A percentile compares a stretch with the other conserved stretches of the same genome.
phyloP scores from a whole-genome alignment of 1,140 invertebrate species.

The Lasioglossum albipes region DNA sequence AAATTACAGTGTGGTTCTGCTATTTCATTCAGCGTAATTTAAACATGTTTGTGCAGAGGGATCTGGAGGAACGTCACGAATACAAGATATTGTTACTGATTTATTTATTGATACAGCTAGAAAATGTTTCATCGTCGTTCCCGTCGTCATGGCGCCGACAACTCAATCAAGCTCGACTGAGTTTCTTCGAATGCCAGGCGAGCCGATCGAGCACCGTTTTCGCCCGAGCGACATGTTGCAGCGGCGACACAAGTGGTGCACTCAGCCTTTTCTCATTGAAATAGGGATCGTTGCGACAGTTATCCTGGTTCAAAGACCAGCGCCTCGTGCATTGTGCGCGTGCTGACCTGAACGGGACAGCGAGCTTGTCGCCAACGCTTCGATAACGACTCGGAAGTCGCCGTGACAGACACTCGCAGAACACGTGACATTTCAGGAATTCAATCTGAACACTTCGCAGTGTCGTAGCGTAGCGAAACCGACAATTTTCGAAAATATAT shows the following conservation, averaged over 20 bases:
- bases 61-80: no score
- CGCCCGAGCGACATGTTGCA: neutral
- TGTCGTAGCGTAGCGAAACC: no score
- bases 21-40: no score
- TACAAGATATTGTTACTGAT: no score
- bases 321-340: constrained; percentile 51
- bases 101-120: no score
- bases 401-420: neutral
- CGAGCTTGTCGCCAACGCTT: constrained; percentile 56
- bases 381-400: constrained; percentile 17
- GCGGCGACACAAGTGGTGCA: constrained; percentile 9
- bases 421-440: constrained; percentile 6
- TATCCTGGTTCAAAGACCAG: constrained; percentile 38
- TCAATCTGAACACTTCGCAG: neutral
- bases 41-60: no score
- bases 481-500: no score
- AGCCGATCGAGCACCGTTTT: neutral
- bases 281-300: constrained; percentile 29
- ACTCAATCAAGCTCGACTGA: neutral
- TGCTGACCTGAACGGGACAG: constrained; percentile 49
- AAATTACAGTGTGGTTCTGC: no score
- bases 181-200: constrained; percentile 4
- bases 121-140: neutral
- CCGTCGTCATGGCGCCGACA: neutral
- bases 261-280: neutral